These are phyloP conservation scores for Amiota minor DNA, from an alignment of 2,888 invertebrate species.

Conservation along the genomic window DNA sequence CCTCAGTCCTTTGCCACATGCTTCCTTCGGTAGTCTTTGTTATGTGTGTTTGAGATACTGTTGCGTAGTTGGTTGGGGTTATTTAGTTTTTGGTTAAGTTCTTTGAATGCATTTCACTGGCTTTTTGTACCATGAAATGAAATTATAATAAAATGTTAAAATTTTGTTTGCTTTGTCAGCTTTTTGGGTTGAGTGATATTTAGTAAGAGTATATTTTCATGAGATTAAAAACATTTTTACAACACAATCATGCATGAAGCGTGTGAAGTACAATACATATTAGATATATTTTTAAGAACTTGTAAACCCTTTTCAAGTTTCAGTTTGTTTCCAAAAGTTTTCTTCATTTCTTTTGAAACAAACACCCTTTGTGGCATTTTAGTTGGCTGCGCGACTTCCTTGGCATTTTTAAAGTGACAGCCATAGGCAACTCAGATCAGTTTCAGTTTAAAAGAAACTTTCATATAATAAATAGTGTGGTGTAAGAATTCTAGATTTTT, in stretches of 20 bases:
- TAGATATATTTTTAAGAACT: not conserved
- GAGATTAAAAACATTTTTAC: slow-evolving; percentile 21
- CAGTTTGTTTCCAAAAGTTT: not conserved
- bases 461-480: too few species aligned
- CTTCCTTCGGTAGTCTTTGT: not conserved
- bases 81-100: not conserved
- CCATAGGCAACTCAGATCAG: not conserved
- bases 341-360: not conserved
- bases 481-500: too few species aligned
- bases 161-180: not conserved
- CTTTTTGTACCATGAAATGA: not conserved
- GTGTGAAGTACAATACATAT: not conserved
- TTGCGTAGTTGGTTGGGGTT: not conserved
- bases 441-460: too few species aligned
- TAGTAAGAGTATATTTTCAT: too few species aligned
- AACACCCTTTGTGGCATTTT: slow-evolving; percentile 4
- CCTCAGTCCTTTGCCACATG: not conserved
- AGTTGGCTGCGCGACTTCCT: not conserved
- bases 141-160: not conserved
- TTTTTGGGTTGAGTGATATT: too few species aligned
- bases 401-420: slow-evolving; percentile 23
- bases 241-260: slow-evolving; percentile 17
- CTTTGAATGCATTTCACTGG: not conserved
- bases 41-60: not conserved
- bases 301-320: slow-evolving; percentile 10